Percentiles rank a stretch among this genome's conserved stretches.
phyloP scores from a whole-genome alignment of 2,113 vertebrate species.

The Oryzias melastigma region DNA sequence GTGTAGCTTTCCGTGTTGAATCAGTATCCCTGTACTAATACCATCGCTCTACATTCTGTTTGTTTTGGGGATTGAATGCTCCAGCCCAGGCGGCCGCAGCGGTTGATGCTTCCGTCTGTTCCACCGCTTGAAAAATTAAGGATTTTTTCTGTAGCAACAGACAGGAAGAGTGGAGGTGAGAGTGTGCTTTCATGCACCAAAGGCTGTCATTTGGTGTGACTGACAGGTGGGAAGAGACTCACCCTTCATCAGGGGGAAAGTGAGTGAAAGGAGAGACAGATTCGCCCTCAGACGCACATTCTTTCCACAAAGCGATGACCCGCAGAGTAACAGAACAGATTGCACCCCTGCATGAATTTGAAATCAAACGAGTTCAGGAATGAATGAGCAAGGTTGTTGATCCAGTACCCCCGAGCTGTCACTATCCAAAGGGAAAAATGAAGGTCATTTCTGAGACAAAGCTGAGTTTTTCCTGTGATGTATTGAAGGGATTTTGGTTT shows the following conservation, averaged over 20 bases:
- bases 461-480: constrained; percentile 36
- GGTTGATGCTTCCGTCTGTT: constrained; percentile 51
- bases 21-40: constrained; percentile 32
- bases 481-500: constrained; percentile 30
- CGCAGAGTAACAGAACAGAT: constrained; percentile 48
- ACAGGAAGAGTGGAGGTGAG: constrained; percentile 16
- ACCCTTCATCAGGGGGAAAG: constrained; percentile 55
- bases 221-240: constrained; percentile 61
- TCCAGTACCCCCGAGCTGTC: constrained; percentile 25
- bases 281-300: constrained; percentile 37
- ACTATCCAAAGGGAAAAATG: constrained; percentile 47
- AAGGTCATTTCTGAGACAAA: constrained; percentile 60
- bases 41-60: constrained; percentile 42
- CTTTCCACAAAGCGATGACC: constrained; percentile 65
- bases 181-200: constrained; percentile 57
- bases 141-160: constrained; percentile 31
- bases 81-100: constrained; percentile 41
- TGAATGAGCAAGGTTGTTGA: constrained; percentile 26
- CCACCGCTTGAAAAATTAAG: constrained; percentile 54
- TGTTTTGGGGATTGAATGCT: constrained; percentile 41
- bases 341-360: constrained; percentile 51
- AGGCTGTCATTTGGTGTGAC: constrained; percentile 53
- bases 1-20: constrained; percentile 31
- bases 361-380: constrained; percentile 51
- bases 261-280: constrained; percentile 41